These are phyloP conservation scores for Drosophila pallidifrons DNA, from an alignment of 1,140 invertebrate genomes.

Conservation along the genomic window DNA sequence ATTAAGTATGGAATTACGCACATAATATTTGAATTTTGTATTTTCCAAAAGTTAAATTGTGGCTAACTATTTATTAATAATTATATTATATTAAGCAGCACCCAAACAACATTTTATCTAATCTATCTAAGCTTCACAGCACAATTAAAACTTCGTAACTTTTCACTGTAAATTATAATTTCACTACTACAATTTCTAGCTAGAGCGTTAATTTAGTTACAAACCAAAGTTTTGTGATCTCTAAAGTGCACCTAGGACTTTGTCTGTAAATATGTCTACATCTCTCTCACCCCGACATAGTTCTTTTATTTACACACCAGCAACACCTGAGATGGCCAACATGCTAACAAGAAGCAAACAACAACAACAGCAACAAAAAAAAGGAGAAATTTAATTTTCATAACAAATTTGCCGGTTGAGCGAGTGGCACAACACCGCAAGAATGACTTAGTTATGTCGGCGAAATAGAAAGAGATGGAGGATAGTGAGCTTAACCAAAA, in stretches of 20 bases:
- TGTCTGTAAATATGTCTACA: not conserved
- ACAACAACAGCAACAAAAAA: too few relatives aligned
- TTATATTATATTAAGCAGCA: too few relatives aligned
- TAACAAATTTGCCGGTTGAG: slow-evolving; percentile 67
- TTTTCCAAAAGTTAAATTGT: too few relatives aligned
- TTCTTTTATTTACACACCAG: slow-evolving; percentile 6
- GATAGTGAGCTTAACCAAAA: slow-evolving; percentile 23
- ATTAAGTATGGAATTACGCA: too few relatives aligned
- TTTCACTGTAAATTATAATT: not conserved
- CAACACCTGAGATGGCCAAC: slow-evolving; percentile 31
- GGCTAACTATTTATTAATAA: too few relatives aligned
- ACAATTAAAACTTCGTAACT: too few relatives aligned
- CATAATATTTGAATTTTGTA: too few relatives aligned
- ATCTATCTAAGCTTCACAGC: too few relatives aligned
- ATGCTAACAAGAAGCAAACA: slow-evolving; percentile 36
- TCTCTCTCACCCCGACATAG: not conserved
- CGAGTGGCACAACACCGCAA: slow-evolving; percentile 59
- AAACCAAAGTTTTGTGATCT: not conserved
- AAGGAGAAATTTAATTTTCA: slow-evolving; percentile 68
- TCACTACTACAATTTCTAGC: not conserved
- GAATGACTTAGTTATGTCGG: slow-evolving; percentile 53
- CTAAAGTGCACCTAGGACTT: not conserved
- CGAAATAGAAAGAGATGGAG: slow-evolving; percentile 4
- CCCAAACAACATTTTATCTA: too few relatives aligned
- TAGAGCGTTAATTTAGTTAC: not conserved